These are phyloP conservation scores for Neuroscelio doddi DNA, from an alignment of 2,888 invertebrate genomes.

Conservation along the genomic window DNA sequence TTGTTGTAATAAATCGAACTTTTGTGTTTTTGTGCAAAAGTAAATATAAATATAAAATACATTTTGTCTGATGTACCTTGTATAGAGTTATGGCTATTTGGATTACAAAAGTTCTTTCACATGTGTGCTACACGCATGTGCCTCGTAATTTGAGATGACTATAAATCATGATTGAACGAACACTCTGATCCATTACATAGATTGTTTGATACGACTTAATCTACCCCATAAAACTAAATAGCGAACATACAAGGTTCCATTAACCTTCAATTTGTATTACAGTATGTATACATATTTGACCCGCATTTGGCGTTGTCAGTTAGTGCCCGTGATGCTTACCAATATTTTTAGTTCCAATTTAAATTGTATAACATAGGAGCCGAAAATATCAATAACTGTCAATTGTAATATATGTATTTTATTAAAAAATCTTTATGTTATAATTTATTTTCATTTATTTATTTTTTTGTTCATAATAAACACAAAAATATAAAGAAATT, in stretches of 20 bases:
- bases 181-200: conserved; percentile 35
- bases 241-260: conserved; percentile 26
- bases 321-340: not conserved
- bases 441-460: no score
- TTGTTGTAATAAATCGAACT: no score
- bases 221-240: conserved; percentile 26
- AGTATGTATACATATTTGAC: conserved; percentile 2
- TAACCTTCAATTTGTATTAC: conserved; percentile 41
- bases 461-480: no score
- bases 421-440: no score
- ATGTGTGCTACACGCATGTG: not conserved
- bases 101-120: not conserved
- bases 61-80: no score
- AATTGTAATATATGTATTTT: no score
- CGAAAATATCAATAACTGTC: no score
- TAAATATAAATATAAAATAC: no score
- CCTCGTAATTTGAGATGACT: conserved; percentile 20
- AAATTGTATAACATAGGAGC: no score
- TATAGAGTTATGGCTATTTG: no score
- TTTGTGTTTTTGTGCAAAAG: no score
- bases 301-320: not conserved
- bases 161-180: conserved; percentile 39
- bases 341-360: not conserved
- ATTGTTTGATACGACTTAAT: conserved; percentile 36
- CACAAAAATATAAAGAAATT: no score